Base-by-base conservation (phyloP, 2,797 vertebrate genomes). In the Sorex maritimensis region DNA sequence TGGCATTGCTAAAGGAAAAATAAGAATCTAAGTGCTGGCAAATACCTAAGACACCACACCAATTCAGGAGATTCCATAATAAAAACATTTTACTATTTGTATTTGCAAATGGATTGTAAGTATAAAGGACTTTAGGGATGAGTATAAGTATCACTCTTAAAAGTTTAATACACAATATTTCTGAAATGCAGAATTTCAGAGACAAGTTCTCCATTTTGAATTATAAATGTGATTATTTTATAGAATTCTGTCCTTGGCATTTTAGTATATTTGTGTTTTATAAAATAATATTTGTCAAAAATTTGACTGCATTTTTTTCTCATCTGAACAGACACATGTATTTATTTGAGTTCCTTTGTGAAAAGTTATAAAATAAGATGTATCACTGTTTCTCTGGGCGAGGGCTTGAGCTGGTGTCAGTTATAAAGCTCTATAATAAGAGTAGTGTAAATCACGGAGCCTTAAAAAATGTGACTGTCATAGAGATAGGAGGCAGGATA, bases 261-360 rank as follows among this genome's bases (percentile, higher is more conserved):
- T 92, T 55, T 4, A 71, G 26, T 65, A 1, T 84, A 69, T 28
- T 83, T 49, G 58, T 5, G 81, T 90, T 73, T 38, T 38, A 81
- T 67, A 4, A 67, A 17, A 34, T 15, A 17, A 14, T 1, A 89
- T 5, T 2, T 58, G 19, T 58, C 28, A 49, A 61, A 4, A 38
- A 0, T 46, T 3, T 4, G 19, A 49, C 6, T 44, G 46, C 41
- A 23, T 77, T 41, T 58, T 74, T 86, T 55, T 19, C 28, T 2
- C 9, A 2, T 67, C 24, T 58, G 0, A 52, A n/a, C n/a, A 28
- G 10, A 3, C 2, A 2, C 0, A 61, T 3, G 3, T 9, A 55
- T 44, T 26, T 81, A 19, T 28, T 11, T 12, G 1, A 72, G 14
- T n/a, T 67, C 26, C 61, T 72, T 63, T 80, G 12, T 63, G 49